Evolutionary conservation across 2,797 vertebrate species (phyloP), one percentile per base, ranked within the genome.

Genomic region (Hafferia zeledoni): DNA sequence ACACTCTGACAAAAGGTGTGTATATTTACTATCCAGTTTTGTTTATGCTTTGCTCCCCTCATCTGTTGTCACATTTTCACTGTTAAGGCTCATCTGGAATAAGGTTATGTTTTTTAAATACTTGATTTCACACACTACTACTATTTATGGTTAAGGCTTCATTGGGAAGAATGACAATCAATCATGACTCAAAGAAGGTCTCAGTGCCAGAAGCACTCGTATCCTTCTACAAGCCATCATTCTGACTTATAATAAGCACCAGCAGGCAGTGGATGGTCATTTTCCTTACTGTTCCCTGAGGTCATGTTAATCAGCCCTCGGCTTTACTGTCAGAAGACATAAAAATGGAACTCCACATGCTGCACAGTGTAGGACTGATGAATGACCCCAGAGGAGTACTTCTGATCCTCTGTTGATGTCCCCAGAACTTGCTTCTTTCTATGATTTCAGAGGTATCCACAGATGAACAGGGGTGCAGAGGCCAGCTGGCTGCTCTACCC

Each of bases 71-170:
- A 86, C 33, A 22, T 77, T 81, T 91, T 46, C 61, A 37, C 65
- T 61, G 41, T 65, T 93, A 76, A 95, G 63, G 20, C 64, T 86
- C 4, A 1, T 78, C 31, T 89, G 79, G 74, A 96, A 91, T 78
- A 83, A 82, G 74, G 67, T 93, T 93, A 77, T 47, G 47, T 71
- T 94, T 96, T 94, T 75, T 50, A 95, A 93, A 97, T 65, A 88
- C 69, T 90, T 46, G 60, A 92, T 96, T 97, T 82, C 84, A 91
- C 70, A 76, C 64, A 82, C 55, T 67, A 49, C 78, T 94, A 67
- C 94, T 96, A 93, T 93, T 96, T 96, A 96, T 89, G 59, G 83
- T 60, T 83, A 90, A 82, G 89, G 67, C 70, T 94, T 96, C 81
- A 43, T 74, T 69, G 85, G 85, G 87, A 95, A 92, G 85, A 89